Base-by-base conservation (phyloP, 2,797 vertebrate species). In the Apogon talboti region DNA sequence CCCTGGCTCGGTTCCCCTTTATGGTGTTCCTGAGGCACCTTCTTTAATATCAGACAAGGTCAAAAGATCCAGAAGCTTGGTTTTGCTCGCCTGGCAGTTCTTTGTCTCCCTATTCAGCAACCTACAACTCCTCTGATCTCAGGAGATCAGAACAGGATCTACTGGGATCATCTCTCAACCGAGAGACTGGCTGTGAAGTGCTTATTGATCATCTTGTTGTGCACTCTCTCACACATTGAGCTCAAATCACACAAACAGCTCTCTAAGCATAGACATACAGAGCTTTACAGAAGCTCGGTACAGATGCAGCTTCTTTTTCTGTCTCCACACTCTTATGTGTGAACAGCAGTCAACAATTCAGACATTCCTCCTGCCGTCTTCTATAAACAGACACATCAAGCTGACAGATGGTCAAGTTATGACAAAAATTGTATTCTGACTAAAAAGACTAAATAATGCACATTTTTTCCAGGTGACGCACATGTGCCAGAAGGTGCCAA, bases 171-270 rank as follows among this genome's bases (percentile, higher is more conserved):
- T 78, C 81, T 87, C 89, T 81, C 70, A 66, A 50, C 66, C 11
- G n/a, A 71, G 68, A 63, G 80, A 81, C 83, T 67, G 78, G 85
- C 72, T 70, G 79, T 81, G 86, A 88, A 92, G 88, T 87, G 88
- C 86, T 91, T 91, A 92, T 92, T 87, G 91, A 92, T 92, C 89
- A 90, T 83, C 77, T 72, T 80, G 82, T 90, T 86, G 86, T 83
- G 82, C 76, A 56, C 85, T 76, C 76, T 79, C 64, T 55, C 79
- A 57, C 82, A 71, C 55, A 44, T 71, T 52, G 67, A 77, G 76
- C 79, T 78, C 72, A 73, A 72, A 84, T 85, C 89, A 76, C 83
- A 83, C 81, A 85, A 82, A 84, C 73, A 78, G 66, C 77, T 64
- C 72, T 68, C 70, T 52, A 11, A 78, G 76, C 72, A 63, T 15